A percentile compares a stretch with the other conserved stretches of the same genome.
phyloP scores from a whole-genome alignment of 1,140 invertebrate genomes.

The Tribolium castaneum region DNA sequence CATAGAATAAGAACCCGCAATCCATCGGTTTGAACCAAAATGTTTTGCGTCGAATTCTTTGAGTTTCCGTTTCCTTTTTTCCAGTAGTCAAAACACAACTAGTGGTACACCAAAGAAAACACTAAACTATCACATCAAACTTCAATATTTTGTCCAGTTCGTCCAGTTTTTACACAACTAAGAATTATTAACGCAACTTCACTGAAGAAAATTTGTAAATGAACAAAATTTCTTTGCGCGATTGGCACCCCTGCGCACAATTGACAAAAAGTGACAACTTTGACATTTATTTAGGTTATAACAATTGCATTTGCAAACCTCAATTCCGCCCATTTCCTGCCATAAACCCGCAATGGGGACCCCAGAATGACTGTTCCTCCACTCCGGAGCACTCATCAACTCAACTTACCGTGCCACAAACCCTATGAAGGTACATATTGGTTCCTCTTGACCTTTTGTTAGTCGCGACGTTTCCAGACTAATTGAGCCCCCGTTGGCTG shows the following conservation, averaged over 20 bases:
- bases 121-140: too few species aligned
- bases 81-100: too few species aligned
- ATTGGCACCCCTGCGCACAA: neutral
- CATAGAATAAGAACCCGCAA: too few species aligned
- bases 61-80: too few species aligned
- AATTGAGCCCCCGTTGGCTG: neutral
- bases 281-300: conserved; percentile 29
- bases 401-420: neutral
- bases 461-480: neutral
- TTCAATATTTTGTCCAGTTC: too few species aligned
- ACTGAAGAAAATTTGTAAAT: too few species aligned
- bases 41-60: too few species aligned
- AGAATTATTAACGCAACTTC: too few species aligned
- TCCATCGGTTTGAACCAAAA: too few species aligned
- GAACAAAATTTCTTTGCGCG: neutral
- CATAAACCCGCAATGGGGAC: neutral
- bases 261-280: neutral
- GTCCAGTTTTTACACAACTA: too few species aligned
- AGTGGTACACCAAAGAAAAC: too few species aligned
- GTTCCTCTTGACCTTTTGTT: neutral
- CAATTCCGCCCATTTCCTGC: neutral
- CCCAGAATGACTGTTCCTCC: neutral
- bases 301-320: neutral
- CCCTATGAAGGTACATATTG: neutral
- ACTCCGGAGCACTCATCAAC: neutral